Percentiles rank a stretch among this genome's conserved stretches.
Conservation (phyloP, 2,888 invertebrate genomes). For the Onthophagus sagittarius region DNA sequence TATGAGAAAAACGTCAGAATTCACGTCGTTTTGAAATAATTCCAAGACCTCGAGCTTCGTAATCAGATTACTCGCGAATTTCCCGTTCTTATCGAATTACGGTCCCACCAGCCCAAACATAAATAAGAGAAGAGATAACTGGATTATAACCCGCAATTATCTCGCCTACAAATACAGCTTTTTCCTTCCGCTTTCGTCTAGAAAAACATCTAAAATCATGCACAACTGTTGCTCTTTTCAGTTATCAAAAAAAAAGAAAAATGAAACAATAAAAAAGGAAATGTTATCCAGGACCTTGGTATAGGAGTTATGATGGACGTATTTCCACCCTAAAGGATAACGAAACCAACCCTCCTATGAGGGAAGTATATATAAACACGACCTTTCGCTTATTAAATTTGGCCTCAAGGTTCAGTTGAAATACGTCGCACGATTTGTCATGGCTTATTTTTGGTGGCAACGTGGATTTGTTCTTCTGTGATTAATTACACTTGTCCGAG, state of each 20-base stretch:
- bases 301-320: too few relatives aligned
- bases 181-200: background rate
- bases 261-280: too few relatives aligned
- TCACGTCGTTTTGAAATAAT: background rate
- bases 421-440: background rate
- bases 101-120: background rate
- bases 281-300: too few relatives aligned
- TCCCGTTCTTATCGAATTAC: background rate
- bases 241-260: too few relatives aligned
- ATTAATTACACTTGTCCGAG: background rate
- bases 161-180: background rate
- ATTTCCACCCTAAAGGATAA: background rate
- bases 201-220: too few relatives aligned
- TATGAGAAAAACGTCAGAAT: background rate
- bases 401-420: background rate
- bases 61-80: background rate
- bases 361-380: background rate
- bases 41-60: background rate
- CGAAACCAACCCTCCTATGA: background rate
- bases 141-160: background rate
- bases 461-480: background rate
- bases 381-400: background rate
- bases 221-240: too few relatives aligned
- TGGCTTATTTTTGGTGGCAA: background rate
- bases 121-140: background rate